Percentiles rank a stretch among this genome's conserved stretches.
Conservation (phyloP, 2,888 invertebrate species). For the Volucella inflata region DNA sequence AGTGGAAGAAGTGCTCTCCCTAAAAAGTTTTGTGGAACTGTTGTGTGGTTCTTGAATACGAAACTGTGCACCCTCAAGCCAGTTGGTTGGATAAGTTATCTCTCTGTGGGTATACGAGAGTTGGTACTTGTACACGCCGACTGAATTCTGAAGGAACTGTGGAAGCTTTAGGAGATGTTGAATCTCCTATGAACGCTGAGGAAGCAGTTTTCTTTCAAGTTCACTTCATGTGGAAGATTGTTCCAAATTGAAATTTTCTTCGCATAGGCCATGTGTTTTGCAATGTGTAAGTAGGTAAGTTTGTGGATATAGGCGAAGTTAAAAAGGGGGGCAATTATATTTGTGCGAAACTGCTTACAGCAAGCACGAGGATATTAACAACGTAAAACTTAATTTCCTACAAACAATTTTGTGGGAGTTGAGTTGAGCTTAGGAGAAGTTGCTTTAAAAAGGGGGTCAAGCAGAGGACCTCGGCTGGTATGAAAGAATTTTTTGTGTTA, state of each 20-base stretch:
- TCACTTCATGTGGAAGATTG: constrained; percentile 73
- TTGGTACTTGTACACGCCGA: too few species aligned
- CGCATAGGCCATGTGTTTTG: constrained; percentile 26
- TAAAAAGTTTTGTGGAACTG: constrained; percentile 21
- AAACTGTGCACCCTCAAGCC: constrained; percentile 57
- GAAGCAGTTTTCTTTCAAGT: constrained; percentile 66
- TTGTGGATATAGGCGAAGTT: not conserved
- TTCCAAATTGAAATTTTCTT: constrained; percentile 67
- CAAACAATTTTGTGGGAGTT: constrained; percentile 43
- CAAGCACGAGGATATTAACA: constrained; percentile 9
- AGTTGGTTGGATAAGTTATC: not conserved
- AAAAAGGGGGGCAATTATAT: constrained; percentile 59
- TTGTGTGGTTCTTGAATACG: constrained; percentile 19
- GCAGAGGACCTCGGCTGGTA: too few species aligned
- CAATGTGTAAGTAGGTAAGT: not conserved
- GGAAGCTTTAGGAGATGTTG: too few species aligned
- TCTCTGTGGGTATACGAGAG: too few species aligned
- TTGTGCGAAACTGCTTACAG: constrained; percentile 41
- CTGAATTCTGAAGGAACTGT: too few species aligned
- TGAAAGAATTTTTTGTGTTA: too few species aligned
- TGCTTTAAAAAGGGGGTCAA: not conserved
- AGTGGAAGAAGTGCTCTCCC: constrained; percentile 16
- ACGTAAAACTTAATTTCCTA: constrained; percentile 56
- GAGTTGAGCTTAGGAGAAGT: constrained; percentile 26
- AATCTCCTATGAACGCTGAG: not conserved